Percentiles rank a stretch among this genome's conserved stretches.
Evolutionary conservation across 2,888 invertebrate species (phyloP).

Genomic region (Cerceris ruficornis): DNA sequence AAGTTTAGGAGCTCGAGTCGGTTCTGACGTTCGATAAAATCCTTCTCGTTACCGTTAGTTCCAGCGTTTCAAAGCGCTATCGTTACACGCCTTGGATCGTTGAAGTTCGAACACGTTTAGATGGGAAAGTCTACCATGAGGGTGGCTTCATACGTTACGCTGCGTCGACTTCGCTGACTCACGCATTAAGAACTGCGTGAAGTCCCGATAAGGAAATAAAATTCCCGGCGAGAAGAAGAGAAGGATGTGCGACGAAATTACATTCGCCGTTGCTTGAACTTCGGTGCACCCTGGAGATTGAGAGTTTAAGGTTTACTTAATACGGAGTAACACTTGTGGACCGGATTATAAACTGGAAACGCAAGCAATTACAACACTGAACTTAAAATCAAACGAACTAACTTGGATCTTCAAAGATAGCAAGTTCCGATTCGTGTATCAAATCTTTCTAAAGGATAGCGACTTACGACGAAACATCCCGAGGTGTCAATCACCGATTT

Average conservation of each 20-base stretch:
- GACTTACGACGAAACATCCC: no score
- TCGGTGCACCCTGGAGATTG: no score
- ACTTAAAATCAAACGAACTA: no score
- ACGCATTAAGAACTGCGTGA: slow-evolving; percentile 66
- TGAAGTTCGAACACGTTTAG: slow-evolving; percentile 8
- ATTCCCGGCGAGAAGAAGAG: slow-evolving; percentile 23
- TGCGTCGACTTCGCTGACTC: slow-evolving; percentile 71
- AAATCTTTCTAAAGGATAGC: no score
- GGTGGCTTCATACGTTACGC: slow-evolving; percentile 45
- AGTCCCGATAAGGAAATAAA: slow-evolving; percentile 43
- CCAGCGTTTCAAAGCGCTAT: slow-evolving; percentile 30
- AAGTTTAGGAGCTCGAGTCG: slow-evolving; percentile 43
- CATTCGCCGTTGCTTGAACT: no score
- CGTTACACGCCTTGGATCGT: slow-evolving; percentile 14
- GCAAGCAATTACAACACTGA: no score
- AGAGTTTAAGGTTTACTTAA: no score
- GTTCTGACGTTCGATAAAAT: slow-evolving; percentile 46
- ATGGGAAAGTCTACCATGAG: slow-evolving; percentile 28
- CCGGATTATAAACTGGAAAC: no score
- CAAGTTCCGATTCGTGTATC: no score
- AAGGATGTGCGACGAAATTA: slow-evolving; percentile 3
- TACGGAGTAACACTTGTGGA: no score
- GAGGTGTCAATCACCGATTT: no score
- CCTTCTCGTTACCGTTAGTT: slow-evolving; percentile 55
- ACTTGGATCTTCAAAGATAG: no score